Conservation (phyloP, 2,113 vertebrate species). For the Okapia johnstoni region DNA sequence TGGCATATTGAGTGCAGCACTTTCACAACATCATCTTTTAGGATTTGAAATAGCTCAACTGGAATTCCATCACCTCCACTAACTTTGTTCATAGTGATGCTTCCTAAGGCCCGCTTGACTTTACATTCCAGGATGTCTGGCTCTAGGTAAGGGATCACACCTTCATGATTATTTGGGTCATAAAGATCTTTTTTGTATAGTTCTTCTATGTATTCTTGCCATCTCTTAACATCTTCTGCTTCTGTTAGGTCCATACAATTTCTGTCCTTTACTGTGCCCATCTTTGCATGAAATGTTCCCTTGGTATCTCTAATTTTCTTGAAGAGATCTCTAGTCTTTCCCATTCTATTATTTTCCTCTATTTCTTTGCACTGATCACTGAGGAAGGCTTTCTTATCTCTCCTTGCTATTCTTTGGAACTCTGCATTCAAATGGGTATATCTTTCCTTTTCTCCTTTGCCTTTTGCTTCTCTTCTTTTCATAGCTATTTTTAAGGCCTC, state of each 20-base stretch:
- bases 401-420: background rate
- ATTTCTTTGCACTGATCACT: background rate
- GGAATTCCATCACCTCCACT: background rate
- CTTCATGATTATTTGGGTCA: fast-evolving
- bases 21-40: background rate
- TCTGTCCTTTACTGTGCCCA: background rate
- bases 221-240: background rate
- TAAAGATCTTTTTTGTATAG: background rate
- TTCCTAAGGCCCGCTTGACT: background rate
- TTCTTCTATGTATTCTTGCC: background rate
- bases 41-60: background rate
- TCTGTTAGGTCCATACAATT: background rate
- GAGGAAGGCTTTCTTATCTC: background rate
- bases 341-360: background rate
- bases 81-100: background rate
- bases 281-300: background rate
- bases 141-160: background rate
- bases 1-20: background rate
- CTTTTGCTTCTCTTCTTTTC: background rate
- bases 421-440: background rate
- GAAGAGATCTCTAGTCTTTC: background rate
- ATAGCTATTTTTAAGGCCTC: background rate
- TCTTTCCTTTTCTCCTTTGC: background rate
- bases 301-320: background rate
- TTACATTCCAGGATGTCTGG: background rate